A percentile compares a stretch with the other conserved stretches of the same genome.
Evolutionary conservation across 2,888 invertebrate species (phyloP).

Genomic region (Leptinotarsa haldemani): DNA sequence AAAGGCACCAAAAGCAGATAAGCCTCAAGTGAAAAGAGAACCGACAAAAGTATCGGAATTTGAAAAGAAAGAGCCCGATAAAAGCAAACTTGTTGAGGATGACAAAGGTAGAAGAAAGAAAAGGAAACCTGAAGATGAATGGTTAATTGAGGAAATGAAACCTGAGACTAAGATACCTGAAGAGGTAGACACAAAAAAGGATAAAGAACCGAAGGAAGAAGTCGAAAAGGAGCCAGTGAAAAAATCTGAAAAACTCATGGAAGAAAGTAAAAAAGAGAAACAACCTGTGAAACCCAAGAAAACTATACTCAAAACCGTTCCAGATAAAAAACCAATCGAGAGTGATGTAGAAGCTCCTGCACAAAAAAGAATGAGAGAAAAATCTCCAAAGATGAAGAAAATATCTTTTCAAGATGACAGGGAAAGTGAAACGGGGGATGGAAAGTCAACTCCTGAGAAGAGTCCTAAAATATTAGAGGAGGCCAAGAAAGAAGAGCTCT

Average conservation of each 20-base stretch:
- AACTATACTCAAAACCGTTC: not conserved
- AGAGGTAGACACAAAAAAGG: no score
- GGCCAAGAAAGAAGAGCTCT: not conserved
- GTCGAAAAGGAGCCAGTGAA: not conserved
- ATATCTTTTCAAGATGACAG: not conserved
- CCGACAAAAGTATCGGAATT: not conserved
- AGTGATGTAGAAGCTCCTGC: not conserved
- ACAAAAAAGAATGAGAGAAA: not conserved
- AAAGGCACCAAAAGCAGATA: not conserved
- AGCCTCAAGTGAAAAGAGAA: not conserved
- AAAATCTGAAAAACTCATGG: no score
- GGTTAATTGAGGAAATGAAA: no score
- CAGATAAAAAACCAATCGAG: not conserved
- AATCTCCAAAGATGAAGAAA: not conserved
- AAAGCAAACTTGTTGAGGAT: no score
- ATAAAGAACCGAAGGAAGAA: not conserved
- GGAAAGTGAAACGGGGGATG: no score
- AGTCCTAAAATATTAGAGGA: not conserved
- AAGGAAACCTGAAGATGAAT: no score
- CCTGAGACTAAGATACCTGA: no score
- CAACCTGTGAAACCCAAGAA: conserved; percentile 6
- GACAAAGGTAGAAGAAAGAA: no score
- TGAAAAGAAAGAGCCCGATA: no score
- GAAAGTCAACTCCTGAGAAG: not conserved
- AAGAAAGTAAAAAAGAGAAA: not conserved